Base-by-base conservation (phyloP, 2,888 invertebrate species). In the Bedellia somnulentella region DNA sequence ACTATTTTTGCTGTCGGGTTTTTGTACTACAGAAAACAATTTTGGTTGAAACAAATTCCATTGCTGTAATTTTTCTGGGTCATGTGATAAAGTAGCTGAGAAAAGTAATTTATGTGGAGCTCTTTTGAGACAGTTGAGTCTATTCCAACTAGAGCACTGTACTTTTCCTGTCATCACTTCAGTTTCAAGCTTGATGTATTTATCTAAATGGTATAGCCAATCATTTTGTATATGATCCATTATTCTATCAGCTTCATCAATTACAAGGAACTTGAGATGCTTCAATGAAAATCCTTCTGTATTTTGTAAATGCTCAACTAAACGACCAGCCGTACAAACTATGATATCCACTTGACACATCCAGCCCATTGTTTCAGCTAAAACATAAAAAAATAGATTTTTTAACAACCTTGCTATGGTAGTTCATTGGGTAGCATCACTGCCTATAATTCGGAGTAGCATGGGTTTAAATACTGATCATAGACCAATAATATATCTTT, bases 191-290 rank as follows among this genome's bases (percentile, higher is more conserved):
- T 79, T 79, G 15, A 86, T 80, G 52, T 85, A 86, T 36, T 68
- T 78, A 47, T 93, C 89, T 34, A 94, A 75, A 51, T 90, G 85
- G 44, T 85, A 83, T 3, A 94, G 76, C 94, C 93, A 96, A 54
- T 94, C 91, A 55, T 92, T 89, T 57, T 94, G 90, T 27, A 93
- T 82, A 48, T 90, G 89, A 44, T 94, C 93, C 75, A 95, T 86
- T 42, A 96, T 89, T 42, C 93, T 81, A 67, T 99, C 99, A 4
- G 99, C 99, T 77, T 99, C 99, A 62, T 99, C 99, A 33, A 99
- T 89, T 0, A 99, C 83, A 24, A 95, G 67, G 63, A 87, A 93
- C 47, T 84, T 80, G 1, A 93, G 66, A 43, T 81, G 56, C 42
- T 81, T 79, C 21, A 93, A 57, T 30, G 83, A 80, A 52, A 93